Evolutionary conservation across 2,113 vertebrate species (phyloP).

Genomic region (Lampris incognitus): DNA sequence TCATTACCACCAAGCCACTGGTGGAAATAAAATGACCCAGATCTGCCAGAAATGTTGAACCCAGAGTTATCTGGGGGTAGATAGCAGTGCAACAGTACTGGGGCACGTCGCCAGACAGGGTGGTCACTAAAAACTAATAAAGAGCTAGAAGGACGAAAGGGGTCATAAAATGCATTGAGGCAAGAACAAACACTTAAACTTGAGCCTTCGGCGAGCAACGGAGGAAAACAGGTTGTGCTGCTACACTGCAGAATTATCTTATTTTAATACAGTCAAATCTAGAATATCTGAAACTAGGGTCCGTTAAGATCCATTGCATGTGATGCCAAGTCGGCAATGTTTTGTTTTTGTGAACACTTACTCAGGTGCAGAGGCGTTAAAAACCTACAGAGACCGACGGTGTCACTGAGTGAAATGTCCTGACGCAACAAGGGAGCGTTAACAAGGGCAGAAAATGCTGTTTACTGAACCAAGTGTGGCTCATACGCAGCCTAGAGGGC

Average conservation of each 20-base stretch:
- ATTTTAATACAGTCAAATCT: background rate
- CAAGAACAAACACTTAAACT: background rate
- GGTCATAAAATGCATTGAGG: background rate
- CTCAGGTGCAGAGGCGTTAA: background rate
- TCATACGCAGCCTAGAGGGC: no score
- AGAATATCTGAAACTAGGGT: background rate
- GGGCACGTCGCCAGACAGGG: slow-evolving; percentile 5
- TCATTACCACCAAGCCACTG: slow-evolving; percentile 24
- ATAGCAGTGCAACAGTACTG: slow-evolving; percentile 16
- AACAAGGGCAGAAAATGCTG: no score
- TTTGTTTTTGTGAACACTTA: no score
- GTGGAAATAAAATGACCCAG: slow-evolving; percentile 63
- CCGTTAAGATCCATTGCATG: background rate
- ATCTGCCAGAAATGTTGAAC: slow-evolving; percentile 51
- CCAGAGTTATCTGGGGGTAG: slow-evolving; percentile 24
- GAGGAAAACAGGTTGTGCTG: background rate
- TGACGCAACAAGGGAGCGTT: no score
- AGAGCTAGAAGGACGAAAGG: background rate
- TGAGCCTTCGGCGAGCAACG: background rate
- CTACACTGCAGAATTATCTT: background rate
- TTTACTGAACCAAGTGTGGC: no score
- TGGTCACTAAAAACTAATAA: slow-evolving; percentile 20
- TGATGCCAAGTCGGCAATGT: background rate
- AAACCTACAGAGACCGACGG: background rate
- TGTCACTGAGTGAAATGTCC: no score